Evolutionary conservation across 2,888 invertebrate species (phyloP).

Genomic region (Hemicrepidius hirtus): DNA sequence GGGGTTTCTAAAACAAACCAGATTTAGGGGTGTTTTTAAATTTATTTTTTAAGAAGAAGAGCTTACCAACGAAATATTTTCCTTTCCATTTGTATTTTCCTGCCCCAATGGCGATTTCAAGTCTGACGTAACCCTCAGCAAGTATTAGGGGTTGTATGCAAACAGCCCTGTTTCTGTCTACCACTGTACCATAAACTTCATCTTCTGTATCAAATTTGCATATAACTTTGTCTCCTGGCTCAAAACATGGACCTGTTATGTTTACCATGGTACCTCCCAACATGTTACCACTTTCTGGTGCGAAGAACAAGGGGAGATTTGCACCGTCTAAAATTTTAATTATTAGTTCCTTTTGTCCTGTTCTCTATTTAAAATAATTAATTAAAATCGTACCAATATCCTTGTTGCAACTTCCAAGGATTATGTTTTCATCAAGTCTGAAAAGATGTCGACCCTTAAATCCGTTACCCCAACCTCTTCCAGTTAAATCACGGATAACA

Average conservation of each 20-base stretch:
- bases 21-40: not conserved
- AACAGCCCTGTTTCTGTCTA: slow-evolving; percentile 88
- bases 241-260: slow-evolving; percentile 96
- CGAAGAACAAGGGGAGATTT: slow-evolving; percentile 88
- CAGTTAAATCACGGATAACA: slow-evolving; percentile 87
- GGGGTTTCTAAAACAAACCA: slow-evolving; percentile 83
- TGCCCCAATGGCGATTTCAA: slow-evolving; percentile 89
- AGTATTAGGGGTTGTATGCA: slow-evolving; percentile 92
- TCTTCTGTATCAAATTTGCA: slow-evolving; percentile 88
- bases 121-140: slow-evolving; percentile 91
- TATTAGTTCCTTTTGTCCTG: no score
- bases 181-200: slow-evolving; percentile 84
- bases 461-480: slow-evolving; percentile 90
- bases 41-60: not conserved
- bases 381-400: slow-evolving; percentile 89
- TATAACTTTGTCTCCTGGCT: slow-evolving; percentile 82
- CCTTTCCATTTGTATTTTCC: slow-evolving; percentile 92
- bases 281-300: slow-evolving; percentile 98
- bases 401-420: slow-evolving; percentile 94
- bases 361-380: no score
- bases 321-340: slow-evolving; percentile 80
- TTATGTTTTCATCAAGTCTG: slow-evolving; percentile 94
- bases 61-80: slow-evolving; percentile 91
- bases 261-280: slow-evolving; percentile 97
- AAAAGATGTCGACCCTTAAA: slow-evolving; percentile 95